phyloP scores from a whole-genome alignment of 2,888 invertebrate species.

The Thumatha senex region DNA sequence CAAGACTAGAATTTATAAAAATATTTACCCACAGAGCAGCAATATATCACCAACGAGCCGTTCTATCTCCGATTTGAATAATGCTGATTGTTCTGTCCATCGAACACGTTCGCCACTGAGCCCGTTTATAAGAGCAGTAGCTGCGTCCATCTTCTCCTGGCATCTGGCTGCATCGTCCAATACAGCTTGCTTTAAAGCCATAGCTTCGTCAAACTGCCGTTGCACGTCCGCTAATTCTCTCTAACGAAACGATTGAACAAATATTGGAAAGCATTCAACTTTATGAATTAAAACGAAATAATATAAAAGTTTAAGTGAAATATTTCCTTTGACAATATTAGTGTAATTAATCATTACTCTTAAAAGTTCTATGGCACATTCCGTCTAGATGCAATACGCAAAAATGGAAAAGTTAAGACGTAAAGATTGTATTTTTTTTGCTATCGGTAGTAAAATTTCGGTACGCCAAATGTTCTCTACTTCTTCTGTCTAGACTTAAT shows the following conservation, averaged over 20 bases:
- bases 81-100: slow-evolving; percentile 94
- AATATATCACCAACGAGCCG: slow-evolving; percentile 93
- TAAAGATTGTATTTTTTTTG: too few relatives aligned
- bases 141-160: slow-evolving; percentile 94
- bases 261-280: background rate
- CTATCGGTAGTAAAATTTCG: too few relatives aligned
- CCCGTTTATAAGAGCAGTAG: slow-evolving; percentile 93
- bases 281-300: too few relatives aligned
- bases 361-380: too few relatives aligned
- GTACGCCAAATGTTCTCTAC: too few relatives aligned
- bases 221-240: slow-evolving; percentile 85
- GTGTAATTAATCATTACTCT: too few relatives aligned
- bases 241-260: slow-evolving; percentile 35
- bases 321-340: too few relatives aligned
- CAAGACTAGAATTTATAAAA: too few relatives aligned
- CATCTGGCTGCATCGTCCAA: slow-evolving; percentile 91
- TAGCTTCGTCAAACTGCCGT: slow-evolving; percentile 88
- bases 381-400: too few relatives aligned
- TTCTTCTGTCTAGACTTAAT: too few relatives aligned
- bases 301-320: too few relatives aligned
- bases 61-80: slow-evolving; percentile 92
- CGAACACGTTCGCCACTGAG: slow-evolving; percentile 92
- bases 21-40: slow-evolving; percentile 86
- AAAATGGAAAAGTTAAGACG: too few relatives aligned
- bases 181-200: slow-evolving; percentile 88